phyloP scores from a whole-genome alignment of 2,113 vertebrate species.

The Lepidothrix coronata region DNA sequence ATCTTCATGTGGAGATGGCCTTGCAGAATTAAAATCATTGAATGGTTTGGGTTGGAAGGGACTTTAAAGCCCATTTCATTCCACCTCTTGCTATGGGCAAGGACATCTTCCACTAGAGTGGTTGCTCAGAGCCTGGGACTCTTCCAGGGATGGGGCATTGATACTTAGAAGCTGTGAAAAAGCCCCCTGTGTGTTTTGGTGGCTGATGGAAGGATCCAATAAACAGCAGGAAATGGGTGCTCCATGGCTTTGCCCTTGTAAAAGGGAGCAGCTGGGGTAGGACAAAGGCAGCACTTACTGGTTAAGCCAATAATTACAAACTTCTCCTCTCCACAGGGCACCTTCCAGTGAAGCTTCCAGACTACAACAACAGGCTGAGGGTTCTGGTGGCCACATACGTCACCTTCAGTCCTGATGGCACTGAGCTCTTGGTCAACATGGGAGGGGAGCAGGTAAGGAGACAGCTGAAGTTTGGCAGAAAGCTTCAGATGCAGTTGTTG shows the following conservation, averaged over 20 bases:
- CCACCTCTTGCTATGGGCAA: not conserved
- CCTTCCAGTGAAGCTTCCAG: conserved; percentile 91
- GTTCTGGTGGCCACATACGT: conserved; percentile 96
- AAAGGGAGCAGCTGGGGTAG: not conserved
- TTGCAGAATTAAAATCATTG: not conserved
- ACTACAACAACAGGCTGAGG: conserved; percentile 94
- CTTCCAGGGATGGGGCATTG: not conserved
- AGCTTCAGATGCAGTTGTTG: not conserved
- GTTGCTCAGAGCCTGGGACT: not conserved
- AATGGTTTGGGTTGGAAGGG: not conserved
- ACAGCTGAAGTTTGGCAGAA: not conserved
- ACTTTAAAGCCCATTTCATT: not conserved
- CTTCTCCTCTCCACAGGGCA: conserved; percentile 78
- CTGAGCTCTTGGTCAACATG: conserved; percentile 98
- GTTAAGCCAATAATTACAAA: accelerated
- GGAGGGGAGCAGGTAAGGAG: conserved; percentile 93
- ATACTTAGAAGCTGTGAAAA: not conserved
- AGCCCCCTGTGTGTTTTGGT: not conserved
- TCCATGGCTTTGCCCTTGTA: not conserved
- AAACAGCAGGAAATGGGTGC: not conserved
- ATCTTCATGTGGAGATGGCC: not conserved
- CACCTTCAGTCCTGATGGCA: conserved; percentile 97
- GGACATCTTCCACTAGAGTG: not conserved
- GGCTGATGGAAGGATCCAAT: not conserved
- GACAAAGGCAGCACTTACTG: not conserved